Conservation (phyloP, 2,888 invertebrate genomes). For the Coenonympha arcania region DNA sequence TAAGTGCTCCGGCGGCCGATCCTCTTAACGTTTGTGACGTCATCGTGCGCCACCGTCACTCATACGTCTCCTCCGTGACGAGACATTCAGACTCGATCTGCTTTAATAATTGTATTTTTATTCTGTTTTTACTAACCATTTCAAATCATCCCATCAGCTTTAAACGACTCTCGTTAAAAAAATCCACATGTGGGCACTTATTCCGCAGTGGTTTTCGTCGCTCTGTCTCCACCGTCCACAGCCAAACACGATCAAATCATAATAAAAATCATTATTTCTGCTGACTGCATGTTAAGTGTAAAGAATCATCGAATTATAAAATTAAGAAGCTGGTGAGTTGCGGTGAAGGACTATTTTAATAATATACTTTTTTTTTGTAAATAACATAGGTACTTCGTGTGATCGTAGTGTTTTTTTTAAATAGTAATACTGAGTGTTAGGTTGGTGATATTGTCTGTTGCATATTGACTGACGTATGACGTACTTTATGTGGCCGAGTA, state of each 20-base stretch:
- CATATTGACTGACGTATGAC: too few species aligned
- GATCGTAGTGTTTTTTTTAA: too few species aligned
- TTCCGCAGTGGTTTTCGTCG: too few species aligned
- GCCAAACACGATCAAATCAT: too few species aligned
- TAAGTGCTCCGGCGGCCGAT: conserved; percentile 5
- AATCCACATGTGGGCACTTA: too few species aligned
- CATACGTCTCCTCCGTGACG: too few species aligned
- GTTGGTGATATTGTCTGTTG: too few species aligned
- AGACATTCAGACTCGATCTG: background rate
- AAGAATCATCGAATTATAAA: background rate
- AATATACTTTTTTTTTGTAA: background rate
- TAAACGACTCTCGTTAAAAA: background rate
- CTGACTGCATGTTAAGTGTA: background rate
- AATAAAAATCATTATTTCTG: background rate
- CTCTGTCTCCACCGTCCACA: too few species aligned
- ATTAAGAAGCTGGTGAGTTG: background rate
- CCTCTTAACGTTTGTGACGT: background rate
- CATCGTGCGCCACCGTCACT: background rate
- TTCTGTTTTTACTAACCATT: background rate
- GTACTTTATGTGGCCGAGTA: too few species aligned
- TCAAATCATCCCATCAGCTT: background rate
- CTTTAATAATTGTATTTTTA: background rate
- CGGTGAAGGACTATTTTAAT: background rate
- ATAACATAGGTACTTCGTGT: background rate
- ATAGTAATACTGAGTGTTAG: too few species aligned